Evolutionary conservation across 2,797 vertebrate genomes (phyloP), one percentile per base, ranked within the genome.

Genomic region (Halcyon smyrnensis): DNA sequence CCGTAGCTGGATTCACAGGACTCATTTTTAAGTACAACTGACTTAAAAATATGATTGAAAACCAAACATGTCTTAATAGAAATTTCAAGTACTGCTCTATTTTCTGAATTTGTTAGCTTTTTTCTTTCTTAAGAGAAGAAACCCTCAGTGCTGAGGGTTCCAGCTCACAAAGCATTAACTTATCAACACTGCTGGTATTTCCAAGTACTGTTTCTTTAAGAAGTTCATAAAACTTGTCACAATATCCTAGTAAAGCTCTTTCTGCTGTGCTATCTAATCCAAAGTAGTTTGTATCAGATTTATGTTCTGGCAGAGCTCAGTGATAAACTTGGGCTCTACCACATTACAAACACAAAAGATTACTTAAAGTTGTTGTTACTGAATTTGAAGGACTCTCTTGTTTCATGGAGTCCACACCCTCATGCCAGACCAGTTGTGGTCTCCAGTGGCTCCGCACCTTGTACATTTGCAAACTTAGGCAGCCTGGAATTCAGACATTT

Each of bases 261-360:
- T 93, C 53, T 97, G 60, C 88, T 89, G 50, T 5, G 16, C 75
- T 94, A 80, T 96, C 92, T 95, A 96, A 97, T 97, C 90, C 96
- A 84, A 87, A 95, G 93, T 90, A 81, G 84, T 96, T 97, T 96
- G 60, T 95, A 95, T 94, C 94, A 97, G 96, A 96, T 97, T 95
- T 97, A 92, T 81, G 60, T 93, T 93, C 90, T 95, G 96, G 93
- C 94, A 92, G 94, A 92, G 94, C 88, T 93, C 93, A 87, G 78
- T 69, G 88, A 83, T 94, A 95, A 95, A 96, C 92, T 92, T 95
- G 86, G 92, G 89, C 94, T 95, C 87, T 54, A 89, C 86, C 88
- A 83, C 83, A 48, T 50, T 90, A 48, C 90, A 87, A 96, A 80
- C 77, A 78, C 74, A 93, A 83, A 94, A 95, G 90, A 87, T 93